Evolutionary conservation across 2,113 vertebrate species (phyloP).

Genomic region (Coracopsis vasa): DNA sequence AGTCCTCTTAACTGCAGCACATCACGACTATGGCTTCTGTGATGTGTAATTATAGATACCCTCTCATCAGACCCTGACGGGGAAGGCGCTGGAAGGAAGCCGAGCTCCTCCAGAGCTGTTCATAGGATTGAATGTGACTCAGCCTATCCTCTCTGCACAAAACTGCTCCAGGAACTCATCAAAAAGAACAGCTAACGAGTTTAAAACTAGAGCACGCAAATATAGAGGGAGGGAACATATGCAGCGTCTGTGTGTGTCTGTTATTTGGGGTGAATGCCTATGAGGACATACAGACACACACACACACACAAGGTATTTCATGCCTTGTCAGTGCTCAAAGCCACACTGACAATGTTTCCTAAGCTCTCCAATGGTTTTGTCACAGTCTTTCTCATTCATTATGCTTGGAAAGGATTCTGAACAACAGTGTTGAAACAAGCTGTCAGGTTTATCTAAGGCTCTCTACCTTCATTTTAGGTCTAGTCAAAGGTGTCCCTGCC

Average conservation of each 20-base stretch:
- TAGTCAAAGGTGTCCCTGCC: neutral
- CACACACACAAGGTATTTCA: neutral
- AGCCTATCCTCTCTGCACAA: neutral
- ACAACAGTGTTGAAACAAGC: neutral
- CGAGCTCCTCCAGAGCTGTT: neutral
- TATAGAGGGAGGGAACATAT: neutral
- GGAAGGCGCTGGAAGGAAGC: neutral
- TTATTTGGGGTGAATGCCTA: neutral
- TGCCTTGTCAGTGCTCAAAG: neutral
- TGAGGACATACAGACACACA: neutral
- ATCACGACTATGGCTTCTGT: neutral
- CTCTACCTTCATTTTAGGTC: neutral
- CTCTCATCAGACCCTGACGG: neutral
- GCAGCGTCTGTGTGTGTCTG: neutral
- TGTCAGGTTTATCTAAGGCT: neutral
- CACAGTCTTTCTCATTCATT: neutral
- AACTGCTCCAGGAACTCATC: neutral
- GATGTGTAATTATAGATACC: neutral
- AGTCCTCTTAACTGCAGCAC: neutral
- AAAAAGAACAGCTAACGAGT: neutral
- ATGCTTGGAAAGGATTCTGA: neutral
- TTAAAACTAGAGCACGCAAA: neutral
- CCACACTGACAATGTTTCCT: neutral
- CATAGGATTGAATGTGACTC: neutral
- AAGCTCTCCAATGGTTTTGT: neutral